Percentiles rank a stretch among this genome's conserved stretches.
phyloP scores from a whole-genome alignment of 2,797 vertebrate genomes.

The Chaunax sp. region DNA sequence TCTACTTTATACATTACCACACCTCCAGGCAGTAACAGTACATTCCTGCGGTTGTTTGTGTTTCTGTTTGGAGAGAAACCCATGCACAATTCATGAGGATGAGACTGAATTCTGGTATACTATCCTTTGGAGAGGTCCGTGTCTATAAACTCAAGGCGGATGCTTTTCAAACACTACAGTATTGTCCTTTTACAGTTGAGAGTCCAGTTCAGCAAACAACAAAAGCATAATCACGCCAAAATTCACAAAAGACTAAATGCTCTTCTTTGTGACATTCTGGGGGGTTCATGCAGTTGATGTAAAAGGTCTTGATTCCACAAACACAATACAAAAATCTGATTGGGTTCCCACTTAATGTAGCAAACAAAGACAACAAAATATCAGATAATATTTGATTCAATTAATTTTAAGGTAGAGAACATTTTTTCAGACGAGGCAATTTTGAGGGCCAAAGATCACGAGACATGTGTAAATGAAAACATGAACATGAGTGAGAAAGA shows the following conservation, averaged over 20 bases:
- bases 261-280: not conserved
- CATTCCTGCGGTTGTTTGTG: not conserved
- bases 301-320: not conserved
- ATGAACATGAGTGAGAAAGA: too few relatives aligned
- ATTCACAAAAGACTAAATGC: not conserved
- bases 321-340: not conserved
- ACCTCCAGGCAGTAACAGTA: slow-evolving; percentile 20
- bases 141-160: slow-evolving; percentile 19
- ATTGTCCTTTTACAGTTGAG: slow-evolving; percentile 3
- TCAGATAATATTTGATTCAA: not conserved
- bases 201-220: not conserved
- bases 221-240: not conserved
- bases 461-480: too few relatives aligned
- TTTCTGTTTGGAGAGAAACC: slow-evolving; percentile 30
- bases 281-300: too few relatives aligned
- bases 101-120: slow-evolving; percentile 28
- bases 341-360: not conserved
- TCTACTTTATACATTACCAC: slow-evolving; percentile 20
- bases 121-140: slow-evolving; percentile 31
- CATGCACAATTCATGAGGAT: slow-evolving; percentile 47
- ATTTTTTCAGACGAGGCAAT: too few relatives aligned
- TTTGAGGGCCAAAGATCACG: too few relatives aligned
- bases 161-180: slow-evolving; percentile 1
- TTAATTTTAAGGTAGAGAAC: not conserved
- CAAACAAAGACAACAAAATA: not conserved